Evolutionary conservation across 2,888 invertebrate genomes (phyloP).

Genomic region (Sabatieria punctata): DNA sequence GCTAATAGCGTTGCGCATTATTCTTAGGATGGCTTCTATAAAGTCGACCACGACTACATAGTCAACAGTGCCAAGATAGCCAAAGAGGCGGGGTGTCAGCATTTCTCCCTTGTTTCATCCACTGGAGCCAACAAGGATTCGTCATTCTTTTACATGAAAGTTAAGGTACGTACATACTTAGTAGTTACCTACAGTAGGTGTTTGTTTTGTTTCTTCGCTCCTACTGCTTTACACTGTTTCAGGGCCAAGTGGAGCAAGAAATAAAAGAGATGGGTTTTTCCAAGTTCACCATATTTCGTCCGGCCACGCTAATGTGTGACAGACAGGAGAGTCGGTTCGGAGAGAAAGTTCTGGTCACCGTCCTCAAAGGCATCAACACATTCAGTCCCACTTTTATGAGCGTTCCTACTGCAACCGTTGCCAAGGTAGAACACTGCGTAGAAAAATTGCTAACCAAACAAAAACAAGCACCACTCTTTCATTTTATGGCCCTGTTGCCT

Average conservation of each 20-base stretch:
- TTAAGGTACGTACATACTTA: slow-evolving; percentile 31
- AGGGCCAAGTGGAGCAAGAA: slow-evolving; percentile 34
- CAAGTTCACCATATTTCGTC: slow-evolving; percentile 30
- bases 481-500: too few relatives aligned
- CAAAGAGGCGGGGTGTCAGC: slow-evolving; percentile 34
- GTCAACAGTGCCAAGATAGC: slow-evolving; percentile 36
- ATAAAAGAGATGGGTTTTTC: slow-evolving; percentile 30
- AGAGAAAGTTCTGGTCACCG: slow-evolving; percentile 20
- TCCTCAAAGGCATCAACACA: slow-evolving; percentile 27
- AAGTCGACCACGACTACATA: slow-evolving; percentile 41
- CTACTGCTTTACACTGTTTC: neutral
- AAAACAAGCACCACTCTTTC: too few relatives aligned
- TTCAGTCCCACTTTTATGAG: slow-evolving; percentile 20
- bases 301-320: slow-evolving; percentile 31
- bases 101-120: slow-evolving; percentile 37
- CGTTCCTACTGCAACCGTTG: neutral
- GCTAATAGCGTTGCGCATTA: neutral
- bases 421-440: too few relatives aligned
- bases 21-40: slow-evolving; percentile 35
- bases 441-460: too few relatives aligned
- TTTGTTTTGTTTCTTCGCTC: neutral
- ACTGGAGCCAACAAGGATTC: slow-evolving; percentile 38
- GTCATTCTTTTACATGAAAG: slow-evolving; percentile 35
- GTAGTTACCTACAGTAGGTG: neutral
- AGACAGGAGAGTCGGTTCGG: slow-evolving; percentile 25